Conservation (phyloP, 2,797 vertebrate species). For the Falco concolor region DNA sequence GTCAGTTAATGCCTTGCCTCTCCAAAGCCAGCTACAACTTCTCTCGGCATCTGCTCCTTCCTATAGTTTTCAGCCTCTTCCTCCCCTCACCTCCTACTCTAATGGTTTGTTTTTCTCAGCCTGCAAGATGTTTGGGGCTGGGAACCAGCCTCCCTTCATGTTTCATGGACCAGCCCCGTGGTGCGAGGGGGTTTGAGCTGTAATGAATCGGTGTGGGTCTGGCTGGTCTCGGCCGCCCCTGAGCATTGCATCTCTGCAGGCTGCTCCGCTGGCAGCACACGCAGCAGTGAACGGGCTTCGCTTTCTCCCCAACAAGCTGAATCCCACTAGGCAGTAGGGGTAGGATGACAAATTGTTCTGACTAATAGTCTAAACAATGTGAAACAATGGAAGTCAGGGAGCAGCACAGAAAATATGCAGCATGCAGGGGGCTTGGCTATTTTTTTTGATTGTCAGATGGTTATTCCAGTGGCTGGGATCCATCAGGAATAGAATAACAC, state of each 20-base stretch:
- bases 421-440: neutral
- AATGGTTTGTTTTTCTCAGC: accelerated
- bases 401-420: slow-evolving; percentile 21
- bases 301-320: neutral
- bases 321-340: slow-evolving; percentile 41
- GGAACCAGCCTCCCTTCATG: neutral
- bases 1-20: neutral
- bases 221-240: neutral
- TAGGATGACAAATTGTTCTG: slow-evolving; percentile 65
- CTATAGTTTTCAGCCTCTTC: neutral
- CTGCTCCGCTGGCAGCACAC: neutral
- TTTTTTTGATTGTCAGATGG: slow-evolving; percentile 47
- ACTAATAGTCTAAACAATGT: slow-evolving; percentile 63
- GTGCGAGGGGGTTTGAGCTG: neutral
- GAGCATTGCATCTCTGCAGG: neutral
- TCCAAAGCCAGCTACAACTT: neutral
- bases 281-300: neutral
- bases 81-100: neutral
- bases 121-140: neutral
- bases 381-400: slow-evolving; percentile 63
- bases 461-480: slow-evolving; percentile 50
- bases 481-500: slow-evolving; percentile 30
- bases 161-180: accelerated
- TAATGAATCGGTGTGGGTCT: neutral
- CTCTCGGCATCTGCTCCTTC: neutral